phyloP scores from a whole-genome alignment of 92 coral and sea anemone genomes.

The Palythoa heliodiscus region DNA sequence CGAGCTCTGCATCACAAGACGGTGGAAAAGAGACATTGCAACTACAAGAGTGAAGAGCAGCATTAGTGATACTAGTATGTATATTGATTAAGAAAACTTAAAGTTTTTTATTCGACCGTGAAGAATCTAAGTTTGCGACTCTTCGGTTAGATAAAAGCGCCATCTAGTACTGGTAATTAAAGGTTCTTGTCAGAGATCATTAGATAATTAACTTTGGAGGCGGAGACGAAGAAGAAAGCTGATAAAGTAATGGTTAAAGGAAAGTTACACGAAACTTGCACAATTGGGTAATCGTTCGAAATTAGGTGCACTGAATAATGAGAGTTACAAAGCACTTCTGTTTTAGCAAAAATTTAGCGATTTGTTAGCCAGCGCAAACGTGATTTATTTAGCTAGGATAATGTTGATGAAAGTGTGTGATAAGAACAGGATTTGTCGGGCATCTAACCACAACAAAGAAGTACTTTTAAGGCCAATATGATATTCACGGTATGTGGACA shows the following conservation, averaged over 20 bases:
- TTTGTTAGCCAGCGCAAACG: not conserved
- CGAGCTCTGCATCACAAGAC: too few species aligned
- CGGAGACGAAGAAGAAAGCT: not conserved
- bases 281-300: not conserved
- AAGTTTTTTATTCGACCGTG: not conserved
- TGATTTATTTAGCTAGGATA: not conserved
- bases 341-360: not conserved
- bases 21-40: too few species aligned
- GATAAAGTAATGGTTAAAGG: not conserved
- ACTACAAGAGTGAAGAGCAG: too few species aligned
- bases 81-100: not conserved
- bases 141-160: not conserved
- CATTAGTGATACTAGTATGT: not conserved
- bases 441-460: not conserved
- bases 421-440: not conserved
- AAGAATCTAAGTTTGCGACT: not conserved
- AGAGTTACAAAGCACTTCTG: not conserved
- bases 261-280: not conserved
- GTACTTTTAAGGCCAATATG: conserved; percentile 9
- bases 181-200: not conserved
- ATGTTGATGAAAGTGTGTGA: not conserved
- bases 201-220: not conserved
- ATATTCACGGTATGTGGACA: not conserved
- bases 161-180: not conserved
- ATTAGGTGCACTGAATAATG: not conserved